These are phyloP conservation scores for Esox masquinongy DNA, from an alignment of 2,797 vertebrate species.

Conservation along the genomic window DNA sequence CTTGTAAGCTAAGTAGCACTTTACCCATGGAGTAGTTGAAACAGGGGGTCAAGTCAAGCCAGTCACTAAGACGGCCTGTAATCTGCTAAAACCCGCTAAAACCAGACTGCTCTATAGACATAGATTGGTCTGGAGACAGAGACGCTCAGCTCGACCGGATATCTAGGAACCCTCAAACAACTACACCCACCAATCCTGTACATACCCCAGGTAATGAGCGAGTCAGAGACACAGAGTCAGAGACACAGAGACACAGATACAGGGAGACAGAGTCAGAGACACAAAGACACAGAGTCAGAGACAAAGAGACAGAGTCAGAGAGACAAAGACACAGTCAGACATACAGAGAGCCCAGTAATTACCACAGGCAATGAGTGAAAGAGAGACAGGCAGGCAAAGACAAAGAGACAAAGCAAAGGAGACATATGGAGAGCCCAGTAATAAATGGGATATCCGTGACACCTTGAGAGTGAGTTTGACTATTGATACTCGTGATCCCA, in stretches of 20 bases:
- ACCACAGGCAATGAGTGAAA: not conserved
- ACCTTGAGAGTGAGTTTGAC: constrained; percentile 2
- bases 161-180: too few species aligned
- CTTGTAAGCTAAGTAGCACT: constrained; percentile 27
- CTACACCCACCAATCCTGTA: too few species aligned
- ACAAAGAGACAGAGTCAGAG: not conserved
- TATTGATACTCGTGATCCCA: constrained; percentile 17
- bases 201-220: too few species aligned
- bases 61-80: constrained; percentile 46
- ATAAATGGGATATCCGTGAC: not conserved
- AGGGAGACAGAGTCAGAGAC: not conserved
- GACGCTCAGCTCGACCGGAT: too few species aligned
- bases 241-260: not conserved
- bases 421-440: too few species aligned
- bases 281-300: not conserved
- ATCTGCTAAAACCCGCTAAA: constrained; percentile 43
- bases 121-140: too few species aligned
- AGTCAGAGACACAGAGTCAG: not conserved
- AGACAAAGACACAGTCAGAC: not conserved
- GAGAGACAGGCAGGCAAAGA: not conserved
- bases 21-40: constrained; percentile 35
- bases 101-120: too few species aligned
- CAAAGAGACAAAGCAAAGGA: not conserved
- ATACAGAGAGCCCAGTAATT: not conserved
- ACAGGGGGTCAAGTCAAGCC: constrained; percentile 29